Conservation (phyloP, 2,113 vertebrate genomes). For the Murina feae region DNA sequence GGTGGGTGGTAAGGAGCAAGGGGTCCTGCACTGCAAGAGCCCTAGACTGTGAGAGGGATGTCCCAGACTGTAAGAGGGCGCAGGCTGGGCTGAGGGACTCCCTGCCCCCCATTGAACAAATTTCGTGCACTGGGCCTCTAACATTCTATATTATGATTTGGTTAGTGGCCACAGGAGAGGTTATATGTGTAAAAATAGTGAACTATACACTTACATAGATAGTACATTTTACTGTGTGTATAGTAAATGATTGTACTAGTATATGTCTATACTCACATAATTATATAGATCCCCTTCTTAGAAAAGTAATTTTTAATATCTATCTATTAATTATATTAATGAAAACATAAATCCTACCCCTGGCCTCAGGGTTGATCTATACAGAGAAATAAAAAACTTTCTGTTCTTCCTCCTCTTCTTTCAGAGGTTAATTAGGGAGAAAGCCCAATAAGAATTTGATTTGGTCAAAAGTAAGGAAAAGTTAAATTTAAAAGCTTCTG, state of each 20-base stretch:
- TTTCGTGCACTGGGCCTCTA: no score
- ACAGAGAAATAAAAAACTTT: neutral
- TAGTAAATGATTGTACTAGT: neutral
- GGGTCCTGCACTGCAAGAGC: no score
- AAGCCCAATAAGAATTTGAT: constrained; percentile 4
- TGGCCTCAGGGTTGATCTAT: neutral
- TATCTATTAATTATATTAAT: neutral
- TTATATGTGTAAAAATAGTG: neutral
- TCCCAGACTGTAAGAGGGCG: no score
- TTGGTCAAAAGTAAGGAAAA: constrained; percentile 23
- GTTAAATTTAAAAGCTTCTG: neutral
- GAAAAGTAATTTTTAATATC: neutral
- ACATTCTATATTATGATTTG: neutral
- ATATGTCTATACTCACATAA: neutral
- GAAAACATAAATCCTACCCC: neutral
- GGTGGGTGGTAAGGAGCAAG: no score
- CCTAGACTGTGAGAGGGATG: no score
- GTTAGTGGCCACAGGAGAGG: neutral
- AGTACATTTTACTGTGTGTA: neutral
- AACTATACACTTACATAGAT: neutral
- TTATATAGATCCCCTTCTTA: neutral
- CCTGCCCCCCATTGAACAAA: no score
- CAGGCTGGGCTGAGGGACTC: no score
- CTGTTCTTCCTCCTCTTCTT: neutral
- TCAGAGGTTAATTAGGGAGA: constrained; percentile 1